A percentile compares a stretch with the other conserved stretches of the same genome.
Evolutionary conservation across 35 echinoderm and acorn worm species (phyloP).

Genomic region (Diadema setosum): DNA sequence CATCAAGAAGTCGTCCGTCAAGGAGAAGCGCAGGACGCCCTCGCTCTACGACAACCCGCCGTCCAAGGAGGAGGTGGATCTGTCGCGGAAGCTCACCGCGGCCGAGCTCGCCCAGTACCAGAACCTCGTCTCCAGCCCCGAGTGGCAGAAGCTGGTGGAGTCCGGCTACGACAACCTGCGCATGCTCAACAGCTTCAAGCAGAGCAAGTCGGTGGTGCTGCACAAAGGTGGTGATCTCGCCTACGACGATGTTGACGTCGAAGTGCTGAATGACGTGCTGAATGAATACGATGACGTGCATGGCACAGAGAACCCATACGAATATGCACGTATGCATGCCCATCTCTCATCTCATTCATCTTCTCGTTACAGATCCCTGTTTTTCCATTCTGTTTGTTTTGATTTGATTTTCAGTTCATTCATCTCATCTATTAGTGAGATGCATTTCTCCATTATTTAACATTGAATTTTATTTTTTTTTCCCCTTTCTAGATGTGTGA

Average conservation of each 20-base stretch:
- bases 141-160: constrained; percentile 58
- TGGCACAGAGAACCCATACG: not conserved
- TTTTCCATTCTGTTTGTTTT: not conserved
- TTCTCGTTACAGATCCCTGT: not conserved
- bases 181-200: constrained; percentile 20
- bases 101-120: constrained; percentile 31
- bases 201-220: constrained; percentile 26
- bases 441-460: not conserved
- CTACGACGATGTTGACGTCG: not conserved
- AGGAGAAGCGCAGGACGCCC: constrained; percentile 45
- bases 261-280: not conserved
- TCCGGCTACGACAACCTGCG: constrained; percentile 71
- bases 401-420: not conserved
- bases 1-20: not conserved
- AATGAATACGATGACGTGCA: not conserved
- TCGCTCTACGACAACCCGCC: constrained; percentile 63
- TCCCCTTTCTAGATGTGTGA: not conserved
- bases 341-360: not conserved
- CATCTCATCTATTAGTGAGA: too few relatives aligned
- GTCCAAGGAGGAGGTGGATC: constrained; percentile 34
- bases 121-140: constrained; percentile 38
- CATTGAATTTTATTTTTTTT: not conserved
- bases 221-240: constrained; percentile 1
- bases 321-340: constrained; percentile 7
- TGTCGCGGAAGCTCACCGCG: not conserved